Conservation (phyloP, 2,113 vertebrate species). For the Calidris pygmaea region DNA sequence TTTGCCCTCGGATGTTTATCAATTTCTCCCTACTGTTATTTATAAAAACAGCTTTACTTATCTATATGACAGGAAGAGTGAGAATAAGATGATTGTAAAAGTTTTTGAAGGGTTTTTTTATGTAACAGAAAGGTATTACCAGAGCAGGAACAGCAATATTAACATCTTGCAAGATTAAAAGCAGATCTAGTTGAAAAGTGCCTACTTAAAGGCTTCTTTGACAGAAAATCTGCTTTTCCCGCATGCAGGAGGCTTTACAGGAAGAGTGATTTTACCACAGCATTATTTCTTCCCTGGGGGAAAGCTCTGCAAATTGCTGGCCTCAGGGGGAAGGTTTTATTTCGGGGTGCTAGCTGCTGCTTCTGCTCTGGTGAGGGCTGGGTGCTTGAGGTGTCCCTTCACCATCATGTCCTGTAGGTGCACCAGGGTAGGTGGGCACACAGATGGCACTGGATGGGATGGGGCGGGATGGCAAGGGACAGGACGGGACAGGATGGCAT, state of each 20-base stretch:
- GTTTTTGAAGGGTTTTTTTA: not conserved
- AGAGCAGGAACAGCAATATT: not conserved
- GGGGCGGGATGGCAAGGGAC: too few relatives aligned
- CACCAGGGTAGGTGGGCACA: too few relatives aligned
- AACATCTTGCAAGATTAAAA: not conserved
- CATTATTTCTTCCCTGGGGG: not conserved
- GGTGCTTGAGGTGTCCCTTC: not conserved
- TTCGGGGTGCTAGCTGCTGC: not conserved
- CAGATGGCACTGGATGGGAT: too few relatives aligned
- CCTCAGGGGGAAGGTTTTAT: not conserved
- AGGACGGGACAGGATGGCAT: not conserved
- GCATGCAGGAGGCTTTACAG: not conserved
- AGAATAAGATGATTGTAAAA: not conserved
- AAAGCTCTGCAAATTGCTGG: not conserved
- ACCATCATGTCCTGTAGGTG: accelerated
- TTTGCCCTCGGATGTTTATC: not conserved
- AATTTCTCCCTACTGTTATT: not conserved
- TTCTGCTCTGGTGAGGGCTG: not conserved
- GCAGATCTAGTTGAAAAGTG: not conserved
- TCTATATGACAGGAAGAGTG: not conserved
- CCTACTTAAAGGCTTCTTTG: not conserved
- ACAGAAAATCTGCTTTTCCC: not conserved
- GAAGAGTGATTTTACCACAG: not conserved
- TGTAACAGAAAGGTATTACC: not conserved
- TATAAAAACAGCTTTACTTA: not conserved